These are phyloP conservation scores for Phrynosoma platyrhinos DNA, from an alignment of 2,113 vertebrate species.

Conservation along the genomic window DNA sequence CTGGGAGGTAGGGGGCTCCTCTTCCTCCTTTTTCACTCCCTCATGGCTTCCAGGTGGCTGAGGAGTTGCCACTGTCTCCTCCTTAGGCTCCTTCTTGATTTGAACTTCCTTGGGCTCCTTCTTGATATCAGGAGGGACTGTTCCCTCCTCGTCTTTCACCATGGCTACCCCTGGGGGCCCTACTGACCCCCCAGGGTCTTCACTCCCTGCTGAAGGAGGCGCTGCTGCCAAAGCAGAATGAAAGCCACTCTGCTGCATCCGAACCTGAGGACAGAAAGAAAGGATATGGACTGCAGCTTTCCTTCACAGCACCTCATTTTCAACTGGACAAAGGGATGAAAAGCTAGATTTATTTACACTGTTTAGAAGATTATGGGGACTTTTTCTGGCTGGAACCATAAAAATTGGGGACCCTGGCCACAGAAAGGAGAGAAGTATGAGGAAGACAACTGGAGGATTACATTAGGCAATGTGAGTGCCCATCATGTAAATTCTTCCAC, in stretches of 20 bases:
- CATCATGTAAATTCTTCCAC: too few species aligned
- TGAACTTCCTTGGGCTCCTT: slow-evolving; percentile 56
- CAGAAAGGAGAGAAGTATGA: too few species aligned
- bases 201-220: slow-evolving; percentile 23
- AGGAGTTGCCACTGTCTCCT: slow-evolving; percentile 67
- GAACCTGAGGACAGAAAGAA: slow-evolving; percentile 58
- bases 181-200: not conserved
- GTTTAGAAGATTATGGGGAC: not conserved
- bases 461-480: too few species aligned
- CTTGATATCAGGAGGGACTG: slow-evolving; percentile 39
- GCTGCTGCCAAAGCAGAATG: slow-evolving; percentile 39
- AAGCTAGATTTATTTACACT: not conserved
- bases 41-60: slow-evolving; percentile 55
- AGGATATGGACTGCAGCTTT: not conserved
- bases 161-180: not conserved
- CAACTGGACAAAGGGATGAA: too few species aligned
- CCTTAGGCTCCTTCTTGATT: slow-evolving; percentile 28
- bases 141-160: slow-evolving; percentile 69
- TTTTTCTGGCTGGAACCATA: not conserved
- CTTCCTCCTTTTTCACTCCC: slow-evolving; percentile 87
- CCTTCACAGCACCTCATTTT: not conserved
- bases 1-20: slow-evolving; percentile 66
- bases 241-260: slow-evolving; percentile 65
- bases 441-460: too few species aligned
- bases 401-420: not conserved